phyloP scores from a whole-genome alignment of 2,113 vertebrate genomes.

The Oreochromis niloticus region DNA sequence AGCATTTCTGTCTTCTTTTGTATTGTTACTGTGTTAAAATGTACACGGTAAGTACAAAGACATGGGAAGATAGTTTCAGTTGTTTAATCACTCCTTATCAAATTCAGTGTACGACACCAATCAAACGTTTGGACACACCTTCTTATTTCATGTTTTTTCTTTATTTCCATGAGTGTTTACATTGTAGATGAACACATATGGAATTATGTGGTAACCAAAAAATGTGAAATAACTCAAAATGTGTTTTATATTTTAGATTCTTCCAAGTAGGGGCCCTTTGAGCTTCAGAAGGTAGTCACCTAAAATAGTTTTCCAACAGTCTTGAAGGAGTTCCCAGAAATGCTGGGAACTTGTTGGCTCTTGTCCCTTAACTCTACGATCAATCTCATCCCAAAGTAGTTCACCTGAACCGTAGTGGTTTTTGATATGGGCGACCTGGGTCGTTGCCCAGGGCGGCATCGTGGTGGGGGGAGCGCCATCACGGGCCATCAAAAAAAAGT shows the following conservation, averaged over 20 bases:
- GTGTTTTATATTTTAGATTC: not conserved
- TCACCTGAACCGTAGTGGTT: not conserved
- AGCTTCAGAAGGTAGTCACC: not conserved
- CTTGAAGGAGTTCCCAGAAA: not conserved
- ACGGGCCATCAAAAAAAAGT: not conserved
- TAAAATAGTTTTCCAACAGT: not conserved
- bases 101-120: no score
- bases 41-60: not conserved
- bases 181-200: not conserved
- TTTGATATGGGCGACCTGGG: rapidly evolving
- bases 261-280: not conserved
- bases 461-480: not conserved
- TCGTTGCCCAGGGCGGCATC: not conserved
- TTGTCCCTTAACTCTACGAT: not conserved
- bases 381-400: not conserved
- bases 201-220: not conserved
- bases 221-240: not conserved
- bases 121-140: no score
- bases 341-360: not conserved
- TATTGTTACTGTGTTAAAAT: not conserved
- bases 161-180: not conserved
- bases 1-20: not conserved
- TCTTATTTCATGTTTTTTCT: not conserved
- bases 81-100: not conserved
- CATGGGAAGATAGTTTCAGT: not conserved